Evolutionary conservation across 2,888 invertebrate genomes (phyloP).

Genomic region (Ceratothoa steindachneri): DNA sequence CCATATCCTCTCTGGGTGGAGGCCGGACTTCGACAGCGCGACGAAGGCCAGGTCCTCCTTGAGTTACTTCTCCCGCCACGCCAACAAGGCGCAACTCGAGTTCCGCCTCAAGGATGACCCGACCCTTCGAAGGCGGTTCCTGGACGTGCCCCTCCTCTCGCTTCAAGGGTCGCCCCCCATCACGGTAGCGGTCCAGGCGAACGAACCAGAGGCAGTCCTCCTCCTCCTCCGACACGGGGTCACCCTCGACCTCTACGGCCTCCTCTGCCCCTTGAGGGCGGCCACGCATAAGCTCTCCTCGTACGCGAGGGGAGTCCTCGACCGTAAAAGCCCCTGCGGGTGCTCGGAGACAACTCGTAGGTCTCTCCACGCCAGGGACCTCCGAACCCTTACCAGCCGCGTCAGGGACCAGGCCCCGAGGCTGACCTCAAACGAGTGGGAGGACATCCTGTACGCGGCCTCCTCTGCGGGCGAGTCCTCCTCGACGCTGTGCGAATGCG

Average conservation of each 20-base stretch:
- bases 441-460: not conserved
- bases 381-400: not conserved
- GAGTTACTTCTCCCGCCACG: conserved; percentile 70
- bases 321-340: conserved; percentile 18
- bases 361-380: not conserved
- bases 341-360: not conserved
- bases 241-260: conserved; percentile 52
- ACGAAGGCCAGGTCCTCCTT: conserved; percentile 73
- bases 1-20: conserved; percentile 79
- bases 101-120: conserved; percentile 16
- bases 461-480: not conserved
- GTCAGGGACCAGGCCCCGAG: not conserved
- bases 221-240: conserved; percentile 68
- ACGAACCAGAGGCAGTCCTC: conserved; percentile 68
- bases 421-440: not conserved
- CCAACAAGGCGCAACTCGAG: conserved; percentile 56
- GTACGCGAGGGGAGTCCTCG: conserved; percentile 23
- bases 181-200: conserved; percentile 69
- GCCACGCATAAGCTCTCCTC: conserved; percentile 25
- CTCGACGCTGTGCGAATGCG: conserved; percentile 23
- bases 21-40: conserved; percentile 74
- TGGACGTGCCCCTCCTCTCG: conserved; percentile 73
- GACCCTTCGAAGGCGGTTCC: conserved; percentile 57
- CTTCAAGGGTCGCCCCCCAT: conserved; percentile 70
- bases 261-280: conserved; percentile 25